Evolutionary conservation across 2,888 invertebrate genomes (phyloP).

Genomic region (Noctua comes): DNA sequence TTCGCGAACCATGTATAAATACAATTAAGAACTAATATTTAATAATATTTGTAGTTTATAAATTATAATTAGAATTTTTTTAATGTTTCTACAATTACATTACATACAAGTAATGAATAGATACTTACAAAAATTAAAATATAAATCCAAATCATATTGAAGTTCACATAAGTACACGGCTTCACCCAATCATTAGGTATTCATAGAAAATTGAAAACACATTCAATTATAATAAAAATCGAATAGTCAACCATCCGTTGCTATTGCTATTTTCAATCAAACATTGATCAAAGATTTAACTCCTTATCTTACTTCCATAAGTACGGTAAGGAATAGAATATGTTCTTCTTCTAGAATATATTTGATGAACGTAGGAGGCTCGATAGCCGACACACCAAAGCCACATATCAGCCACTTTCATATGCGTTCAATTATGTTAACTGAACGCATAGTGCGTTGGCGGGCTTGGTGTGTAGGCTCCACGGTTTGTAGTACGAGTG

Average conservation of each 20-base stretch:
- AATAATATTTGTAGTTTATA: neutral
- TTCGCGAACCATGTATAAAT: neutral
- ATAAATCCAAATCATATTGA: constrained; percentile 52
- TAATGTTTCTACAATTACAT: neutral
- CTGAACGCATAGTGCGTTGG: too few relatives aligned
- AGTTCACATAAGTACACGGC: constrained; percentile 1
- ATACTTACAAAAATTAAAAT: constrained; percentile 55
- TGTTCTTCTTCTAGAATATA: too few relatives aligned
- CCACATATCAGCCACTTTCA: too few relatives aligned
- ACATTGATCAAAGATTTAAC: neutral
- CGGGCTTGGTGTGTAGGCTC: too few relatives aligned
- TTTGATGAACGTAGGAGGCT: too few relatives aligned
- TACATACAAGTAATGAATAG: neutral
- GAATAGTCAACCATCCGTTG: constrained; percentile 43
- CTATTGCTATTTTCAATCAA: constrained; percentile 40
- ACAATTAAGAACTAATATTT: too few relatives aligned
- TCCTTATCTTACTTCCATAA: neutral
- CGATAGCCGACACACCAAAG: too few relatives aligned
- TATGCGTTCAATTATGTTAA: too few relatives aligned
- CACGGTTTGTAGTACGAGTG: too few relatives aligned
- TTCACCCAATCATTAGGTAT: constrained; percentile 27
- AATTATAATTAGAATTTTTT: neutral
- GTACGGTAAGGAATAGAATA: too few relatives aligned
- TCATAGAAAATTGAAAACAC: constrained; percentile 19
- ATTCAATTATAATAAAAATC: constrained; percentile 47